These are phyloP conservation scores for Pelobates fuscus DNA, from an alignment of 2,113 vertebrate genomes.

Conservation along the genomic window DNA sequence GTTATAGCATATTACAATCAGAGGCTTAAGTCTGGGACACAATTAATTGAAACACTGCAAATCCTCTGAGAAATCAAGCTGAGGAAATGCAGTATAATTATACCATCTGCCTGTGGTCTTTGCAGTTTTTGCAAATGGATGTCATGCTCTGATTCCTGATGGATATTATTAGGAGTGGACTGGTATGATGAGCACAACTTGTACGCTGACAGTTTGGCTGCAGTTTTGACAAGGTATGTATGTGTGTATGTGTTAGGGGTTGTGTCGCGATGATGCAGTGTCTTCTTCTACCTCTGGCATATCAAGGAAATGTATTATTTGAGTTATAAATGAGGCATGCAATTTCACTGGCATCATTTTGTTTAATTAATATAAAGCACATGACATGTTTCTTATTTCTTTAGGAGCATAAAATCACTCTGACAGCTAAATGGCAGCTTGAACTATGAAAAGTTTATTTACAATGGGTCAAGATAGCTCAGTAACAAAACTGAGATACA, in stretches of 20 bases:
- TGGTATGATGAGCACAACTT: conserved; percentile 24
- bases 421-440: no score
- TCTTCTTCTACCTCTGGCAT: conserved; percentile 17
- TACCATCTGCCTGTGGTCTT: conserved; percentile 47
- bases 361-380: no score
- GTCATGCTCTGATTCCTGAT: neutral
- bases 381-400: no score
- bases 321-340: neutral
- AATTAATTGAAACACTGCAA: conserved; percentile 34
- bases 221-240: neutral
- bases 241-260: neutral
- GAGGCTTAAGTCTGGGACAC: conserved; percentile 37
- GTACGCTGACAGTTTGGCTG: conserved; percentile 28
- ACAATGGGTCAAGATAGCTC: no score
- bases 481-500: no score
- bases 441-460: no score
- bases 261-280: conserved; percentile 18
- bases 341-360: no score
- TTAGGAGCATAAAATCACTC: no score
- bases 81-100: conserved; percentile 12
- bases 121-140: conserved; percentile 20
- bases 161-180: conserved; percentile 5
- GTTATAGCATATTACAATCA: neutral
- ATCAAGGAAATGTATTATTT: neutral
- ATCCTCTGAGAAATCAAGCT: conserved; percentile 36